A percentile compares a stretch with the other conserved stretches of the same genome.
These are phyloP conservation scores for Camelus bactrianus DNA, from an alignment of 2,113 vertebrate species.

Conservation along the genomic window DNA sequence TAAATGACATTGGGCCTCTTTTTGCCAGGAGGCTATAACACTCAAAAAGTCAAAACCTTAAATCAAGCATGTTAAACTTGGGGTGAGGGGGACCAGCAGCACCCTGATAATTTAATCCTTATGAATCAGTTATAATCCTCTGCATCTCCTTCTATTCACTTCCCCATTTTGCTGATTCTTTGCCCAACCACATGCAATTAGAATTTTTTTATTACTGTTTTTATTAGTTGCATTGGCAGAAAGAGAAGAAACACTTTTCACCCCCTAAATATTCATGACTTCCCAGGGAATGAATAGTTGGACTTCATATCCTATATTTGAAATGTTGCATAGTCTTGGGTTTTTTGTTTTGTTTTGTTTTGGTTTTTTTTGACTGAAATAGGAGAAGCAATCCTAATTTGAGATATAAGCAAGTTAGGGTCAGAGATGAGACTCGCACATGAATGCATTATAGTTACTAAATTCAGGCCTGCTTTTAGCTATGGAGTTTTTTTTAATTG, in stretches of 20 bases:
- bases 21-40: neutral
- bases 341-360: neutral
- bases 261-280: neutral
- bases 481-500: neutral
- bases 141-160: neutral
- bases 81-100: neutral
- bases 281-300: neutral
- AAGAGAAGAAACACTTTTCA: neutral
- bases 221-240: conserved; percentile 7
- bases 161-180: neutral
- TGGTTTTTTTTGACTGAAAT: neutral
- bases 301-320: neutral
- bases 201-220: neutral
- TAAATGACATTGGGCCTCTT: neutral
- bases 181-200: neutral
- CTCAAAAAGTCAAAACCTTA: neutral
- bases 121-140: neutral
- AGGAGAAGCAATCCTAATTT: neutral
- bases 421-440: neutral
- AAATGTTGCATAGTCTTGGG: neutral
- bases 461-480: neutral
- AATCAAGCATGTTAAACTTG: neutral
- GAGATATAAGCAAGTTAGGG: neutral
- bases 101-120: neutral
- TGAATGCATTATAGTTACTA: neutral